These are phyloP conservation scores for Neoniphon sammara DNA, from an alignment of 2,797 vertebrate species.

Conservation along the genomic window DNA sequence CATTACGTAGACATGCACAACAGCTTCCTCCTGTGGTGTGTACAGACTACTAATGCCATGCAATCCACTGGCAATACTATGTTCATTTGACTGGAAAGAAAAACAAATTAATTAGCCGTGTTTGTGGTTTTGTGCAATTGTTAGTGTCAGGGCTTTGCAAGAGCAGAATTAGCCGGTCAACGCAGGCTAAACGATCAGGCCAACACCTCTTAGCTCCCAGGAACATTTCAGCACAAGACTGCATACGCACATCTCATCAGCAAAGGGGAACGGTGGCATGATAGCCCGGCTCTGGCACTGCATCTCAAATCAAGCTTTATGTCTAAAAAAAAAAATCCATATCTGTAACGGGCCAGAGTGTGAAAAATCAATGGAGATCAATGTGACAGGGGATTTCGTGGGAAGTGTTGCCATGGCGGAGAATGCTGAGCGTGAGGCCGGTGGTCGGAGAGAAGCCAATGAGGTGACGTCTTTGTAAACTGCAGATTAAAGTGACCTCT, in stretches of 20 bases:
- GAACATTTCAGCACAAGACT: not conserved
- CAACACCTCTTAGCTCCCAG: not conserved
- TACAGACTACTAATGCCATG: not conserved
- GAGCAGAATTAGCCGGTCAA: not conserved
- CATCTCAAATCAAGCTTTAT: constrained; percentile 52
- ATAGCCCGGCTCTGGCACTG: constrained; percentile 25
- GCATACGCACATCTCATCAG: not conserved
- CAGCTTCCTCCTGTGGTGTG: constrained; percentile 29
- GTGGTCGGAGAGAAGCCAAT: constrained; percentile 1
- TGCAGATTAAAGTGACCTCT: constrained; percentile 69
- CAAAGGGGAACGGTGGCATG: not conserved
- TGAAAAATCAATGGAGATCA: constrained; percentile 72
- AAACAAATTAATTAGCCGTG: not conserved
- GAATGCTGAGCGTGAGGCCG: constrained; percentile 47
- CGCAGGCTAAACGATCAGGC: not conserved
- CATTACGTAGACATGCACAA: constrained; percentile 14
- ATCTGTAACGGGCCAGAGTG: constrained; percentile 54
- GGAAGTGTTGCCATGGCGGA: constrained; percentile 57
- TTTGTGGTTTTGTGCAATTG: not conserved
- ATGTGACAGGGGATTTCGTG: constrained; percentile 61
- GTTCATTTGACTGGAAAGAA: not conserved
- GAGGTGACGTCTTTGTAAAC: constrained; percentile 41
- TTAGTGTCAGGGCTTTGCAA: not conserved
- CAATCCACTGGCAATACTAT: not conserved
- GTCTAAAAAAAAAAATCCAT: constrained; percentile 63